These are phyloP conservation scores for Kradibia gibbosae DNA, from an alignment of 1,140 invertebrate genomes.

Conservation along the genomic window DNA sequence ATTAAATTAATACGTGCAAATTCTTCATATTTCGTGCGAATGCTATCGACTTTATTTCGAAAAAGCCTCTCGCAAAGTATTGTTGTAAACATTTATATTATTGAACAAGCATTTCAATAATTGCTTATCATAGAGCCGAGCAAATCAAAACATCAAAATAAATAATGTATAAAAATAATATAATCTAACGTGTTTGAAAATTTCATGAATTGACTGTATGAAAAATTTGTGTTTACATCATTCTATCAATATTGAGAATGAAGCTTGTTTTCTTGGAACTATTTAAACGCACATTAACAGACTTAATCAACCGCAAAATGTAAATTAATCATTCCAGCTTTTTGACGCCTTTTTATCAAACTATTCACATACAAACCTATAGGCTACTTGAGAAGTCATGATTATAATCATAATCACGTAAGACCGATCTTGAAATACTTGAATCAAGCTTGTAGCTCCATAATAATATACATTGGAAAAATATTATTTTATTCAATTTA, in stretches of 20 bases:
- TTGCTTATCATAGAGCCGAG: background rate
- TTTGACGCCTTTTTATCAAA: background rate
- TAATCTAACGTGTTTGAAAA: too few species aligned
- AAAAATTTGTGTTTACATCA: background rate
- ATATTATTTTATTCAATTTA: background rate
- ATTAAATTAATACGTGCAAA: too few species aligned
- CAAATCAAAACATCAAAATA: too few species aligned
- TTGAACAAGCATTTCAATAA: background rate
- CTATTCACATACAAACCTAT: background rate
- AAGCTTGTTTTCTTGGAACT: background rate
- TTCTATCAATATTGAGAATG: background rate
- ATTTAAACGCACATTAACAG: background rate
- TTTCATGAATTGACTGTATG: too few species aligned
- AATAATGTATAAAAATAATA: too few species aligned
- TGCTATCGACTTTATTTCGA: too few species aligned
- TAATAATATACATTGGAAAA: background rate
- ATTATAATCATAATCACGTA: background rate
- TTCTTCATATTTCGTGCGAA: too few species aligned
- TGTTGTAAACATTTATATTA: background rate
- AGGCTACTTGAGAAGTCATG: background rate
- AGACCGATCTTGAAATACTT: background rate
- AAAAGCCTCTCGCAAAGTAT: too few species aligned
- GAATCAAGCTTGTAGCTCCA: background rate
- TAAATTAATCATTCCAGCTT: slow-evolving; percentile 5
- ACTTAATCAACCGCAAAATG: background rate